These are phyloP conservation scores for Stomatorhinus walkeri DNA, from an alignment of 2,797 vertebrate species.

Conservation along the genomic window DNA sequence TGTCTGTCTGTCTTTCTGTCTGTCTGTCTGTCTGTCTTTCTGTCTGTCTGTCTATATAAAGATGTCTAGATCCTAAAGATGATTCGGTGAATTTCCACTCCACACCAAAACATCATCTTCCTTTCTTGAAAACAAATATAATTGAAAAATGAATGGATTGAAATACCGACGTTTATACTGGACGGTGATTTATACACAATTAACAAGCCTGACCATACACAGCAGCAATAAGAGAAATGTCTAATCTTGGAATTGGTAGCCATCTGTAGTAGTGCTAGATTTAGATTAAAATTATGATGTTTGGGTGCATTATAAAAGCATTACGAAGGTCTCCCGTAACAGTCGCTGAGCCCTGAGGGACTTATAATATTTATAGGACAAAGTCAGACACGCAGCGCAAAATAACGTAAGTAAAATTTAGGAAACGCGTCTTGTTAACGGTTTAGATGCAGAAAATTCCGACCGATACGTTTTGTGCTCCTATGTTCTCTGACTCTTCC, in stretches of 20 bases:
- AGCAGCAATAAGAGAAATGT: not conserved
- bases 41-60: too few relatives aligned
- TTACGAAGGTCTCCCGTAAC: not conserved
- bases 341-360: not conserved
- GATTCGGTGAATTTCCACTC: not conserved
- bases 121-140: not conserved
- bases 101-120: not conserved
- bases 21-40: too few relatives aligned
- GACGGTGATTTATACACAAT: not conserved
- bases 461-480: not conserved
- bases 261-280: conserved; percentile 93
- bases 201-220: not conserved
- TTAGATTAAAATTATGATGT: conserved; percentile 96
- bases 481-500: not conserved
- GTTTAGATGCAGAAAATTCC: not conserved
- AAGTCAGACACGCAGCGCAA: not conserved
- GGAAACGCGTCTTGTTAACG: not conserved
- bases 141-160: conserved; percentile 68
- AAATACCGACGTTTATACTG: not conserved
- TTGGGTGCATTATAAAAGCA: conserved; percentile 45
- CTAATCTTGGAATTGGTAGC: conserved; percentile 79
- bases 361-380: not conserved
- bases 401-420: not conserved
- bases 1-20: too few relatives aligned
- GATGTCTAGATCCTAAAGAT: not conserved